Evolutionary conservation across 2,888 invertebrate species (phyloP).

Genomic region (Polyommatus iphigenia): DNA sequence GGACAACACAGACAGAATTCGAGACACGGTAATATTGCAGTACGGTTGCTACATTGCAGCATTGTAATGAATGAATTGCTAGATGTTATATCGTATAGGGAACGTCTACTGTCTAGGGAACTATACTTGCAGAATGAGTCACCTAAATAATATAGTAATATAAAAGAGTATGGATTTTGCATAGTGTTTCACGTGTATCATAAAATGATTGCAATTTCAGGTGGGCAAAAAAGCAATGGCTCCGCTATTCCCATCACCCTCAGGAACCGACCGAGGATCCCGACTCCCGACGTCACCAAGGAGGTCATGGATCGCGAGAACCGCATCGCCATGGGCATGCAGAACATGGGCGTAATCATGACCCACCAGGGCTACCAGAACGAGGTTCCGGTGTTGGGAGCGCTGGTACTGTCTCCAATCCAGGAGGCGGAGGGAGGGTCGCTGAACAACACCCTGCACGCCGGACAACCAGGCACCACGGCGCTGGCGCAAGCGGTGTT

Average conservation of each 20-base stretch:
- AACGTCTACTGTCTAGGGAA: no score
- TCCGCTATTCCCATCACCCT: slow-evolving; percentile 83
- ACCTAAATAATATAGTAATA: no score
- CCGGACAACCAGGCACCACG: slow-evolving; percentile 86
- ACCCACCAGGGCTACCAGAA: slow-evolving; percentile 82
- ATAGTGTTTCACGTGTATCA: no score
- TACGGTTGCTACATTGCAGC: no score
- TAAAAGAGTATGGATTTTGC: no score
- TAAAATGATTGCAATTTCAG: slow-evolving; percentile 54
- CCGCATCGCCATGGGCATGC: slow-evolving; percentile 78
- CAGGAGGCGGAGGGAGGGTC: slow-evolving; percentile 90
- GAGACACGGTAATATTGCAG: slow-evolving; percentile 80
- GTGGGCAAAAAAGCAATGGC: slow-evolving; percentile 85
- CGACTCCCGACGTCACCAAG: slow-evolving; percentile 92
- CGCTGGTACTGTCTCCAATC: slow-evolving; percentile 89
- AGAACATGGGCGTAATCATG: slow-evolving; percentile 84
- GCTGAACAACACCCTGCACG: slow-evolving; percentile 86
- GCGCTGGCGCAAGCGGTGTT: slow-evolving; percentile 90
- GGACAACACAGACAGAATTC: slow-evolving; percentile 82
- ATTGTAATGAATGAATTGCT: no score
- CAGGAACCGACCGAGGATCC: slow-evolving; percentile 91
- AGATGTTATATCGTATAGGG: no score
- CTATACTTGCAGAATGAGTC: no score
- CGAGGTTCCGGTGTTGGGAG: slow-evolving; percentile 87
- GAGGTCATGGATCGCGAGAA: slow-evolving; percentile 87